Conservation (phyloP, 2,888 invertebrate species). For the Watsonalla cultraria region DNA sequence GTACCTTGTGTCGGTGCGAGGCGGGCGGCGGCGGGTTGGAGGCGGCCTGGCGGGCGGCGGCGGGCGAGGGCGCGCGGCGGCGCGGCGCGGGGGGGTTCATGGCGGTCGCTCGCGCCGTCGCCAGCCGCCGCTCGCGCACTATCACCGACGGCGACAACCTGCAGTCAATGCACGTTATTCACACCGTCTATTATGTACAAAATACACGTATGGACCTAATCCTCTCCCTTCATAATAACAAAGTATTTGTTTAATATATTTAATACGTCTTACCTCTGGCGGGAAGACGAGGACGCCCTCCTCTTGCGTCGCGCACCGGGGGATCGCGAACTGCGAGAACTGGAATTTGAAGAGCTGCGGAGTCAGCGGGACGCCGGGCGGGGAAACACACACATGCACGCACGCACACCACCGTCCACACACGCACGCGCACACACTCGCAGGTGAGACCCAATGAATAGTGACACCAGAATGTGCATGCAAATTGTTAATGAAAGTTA, state of each 20-base stretch:
- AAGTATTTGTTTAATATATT: constrained; percentile 4
- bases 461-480: constrained; percentile 41
- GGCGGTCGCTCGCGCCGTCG: constrained; percentile 82
- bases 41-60: constrained; percentile 71
- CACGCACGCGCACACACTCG: constrained; percentile 21
- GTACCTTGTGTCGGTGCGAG: constrained; percentile 70
- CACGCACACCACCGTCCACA: constrained; percentile 14
- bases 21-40: constrained; percentile 79
- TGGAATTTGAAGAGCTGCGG: constrained; percentile 78
- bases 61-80: constrained; percentile 67
- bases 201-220: neutral
- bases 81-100: constrained; percentile 88
- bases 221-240: neutral
- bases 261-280: constrained; percentile 57
- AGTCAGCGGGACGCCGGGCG: constrained; percentile 57
- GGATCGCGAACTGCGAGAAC: constrained; percentile 72
- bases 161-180: constrained; percentile 5
- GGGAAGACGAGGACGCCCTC: constrained; percentile 65
- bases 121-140: constrained; percentile 81
- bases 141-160: constrained; percentile 81
- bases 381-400: constrained; percentile 20
- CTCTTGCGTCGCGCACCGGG: constrained; percentile 62
- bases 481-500: constrained; percentile 45
- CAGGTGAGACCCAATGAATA: constrained; percentile 39
- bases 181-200: neutral